Conservation (phyloP, 2,113 vertebrate genomes). For the Halichoerus grypus region DNA sequence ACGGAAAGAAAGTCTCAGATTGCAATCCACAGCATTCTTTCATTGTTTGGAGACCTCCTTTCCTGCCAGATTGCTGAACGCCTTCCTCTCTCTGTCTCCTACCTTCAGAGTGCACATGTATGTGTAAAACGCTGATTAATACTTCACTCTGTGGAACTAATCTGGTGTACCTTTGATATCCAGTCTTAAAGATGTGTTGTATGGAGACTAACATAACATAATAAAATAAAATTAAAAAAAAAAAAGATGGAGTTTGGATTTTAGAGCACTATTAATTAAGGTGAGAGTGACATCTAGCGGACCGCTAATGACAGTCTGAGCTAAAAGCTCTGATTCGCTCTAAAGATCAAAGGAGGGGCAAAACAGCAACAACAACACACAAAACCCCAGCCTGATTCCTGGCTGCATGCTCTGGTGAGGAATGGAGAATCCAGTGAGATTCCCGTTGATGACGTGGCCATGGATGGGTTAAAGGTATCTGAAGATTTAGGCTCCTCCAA, state of each 20-base stretch:
- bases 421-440: background rate
- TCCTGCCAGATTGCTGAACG: background rate
- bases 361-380: background rate
- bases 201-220: too few species aligned
- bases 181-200: too few species aligned
- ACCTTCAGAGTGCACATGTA: fast-evolving
- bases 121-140: background rate
- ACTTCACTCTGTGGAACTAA: background rate
- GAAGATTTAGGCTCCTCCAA: background rate
- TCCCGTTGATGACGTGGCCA: background rate
- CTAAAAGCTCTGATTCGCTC: background rate
- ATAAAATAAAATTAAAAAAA: too few species aligned
- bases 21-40: background rate
- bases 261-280: conserved; percentile 26
- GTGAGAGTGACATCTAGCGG: conserved; percentile 76
- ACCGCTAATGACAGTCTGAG: background rate
- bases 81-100: background rate
- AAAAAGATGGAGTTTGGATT: background rate
- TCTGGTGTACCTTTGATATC: background rate
- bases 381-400: background rate
- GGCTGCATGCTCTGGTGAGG: background rate
- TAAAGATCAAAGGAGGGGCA: background rate
- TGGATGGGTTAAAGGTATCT: background rate
- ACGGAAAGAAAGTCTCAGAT: background rate
- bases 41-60: background rate